Evolutionary conservation across 1,140 invertebrate genomes (phyloP).

Genomic region (Melitaea cinxia): DNA sequence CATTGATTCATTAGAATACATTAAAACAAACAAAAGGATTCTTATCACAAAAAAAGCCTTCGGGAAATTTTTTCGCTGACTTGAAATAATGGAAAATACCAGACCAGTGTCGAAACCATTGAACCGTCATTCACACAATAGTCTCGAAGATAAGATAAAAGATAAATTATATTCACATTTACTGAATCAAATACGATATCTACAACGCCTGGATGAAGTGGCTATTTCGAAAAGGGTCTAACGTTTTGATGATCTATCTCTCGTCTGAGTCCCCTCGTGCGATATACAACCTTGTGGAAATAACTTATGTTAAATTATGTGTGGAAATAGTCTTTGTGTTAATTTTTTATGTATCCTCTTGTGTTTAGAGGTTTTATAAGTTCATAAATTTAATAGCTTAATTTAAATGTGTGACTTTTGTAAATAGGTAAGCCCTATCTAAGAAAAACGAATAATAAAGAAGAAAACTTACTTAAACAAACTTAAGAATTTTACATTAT

Average conservation of each 20-base stretch:
- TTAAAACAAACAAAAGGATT: too few species aligned
- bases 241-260: background rate
- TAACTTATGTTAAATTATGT: conserved; percentile 3
- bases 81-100: background rate
- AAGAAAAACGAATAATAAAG: too few species aligned
- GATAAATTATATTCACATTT: conserved; percentile 9
- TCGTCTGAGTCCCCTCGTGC: background rate
- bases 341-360: too few species aligned
- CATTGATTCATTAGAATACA: too few species aligned
- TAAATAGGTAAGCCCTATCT: too few species aligned
- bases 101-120: background rate
- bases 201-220: background rate
- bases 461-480: too few species aligned
- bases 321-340: background rate
- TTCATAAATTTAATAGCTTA: too few species aligned
- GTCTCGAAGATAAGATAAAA: conserved; percentile 1
- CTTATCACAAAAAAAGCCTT: background rate
- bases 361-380: background rate
- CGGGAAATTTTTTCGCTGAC: background rate
- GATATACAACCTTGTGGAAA: background rate
- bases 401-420: too few species aligned
- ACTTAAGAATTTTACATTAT: too few species aligned
- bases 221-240: background rate
- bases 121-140: background rate
- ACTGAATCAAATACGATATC: conserved; percentile 1